A percentile compares a stretch with the other conserved stretches of the same genome.
These are phyloP conservation scores for Rhinella marina DNA, from an alignment of 2,797 vertebrate genomes.

Conservation along the genomic window DNA sequence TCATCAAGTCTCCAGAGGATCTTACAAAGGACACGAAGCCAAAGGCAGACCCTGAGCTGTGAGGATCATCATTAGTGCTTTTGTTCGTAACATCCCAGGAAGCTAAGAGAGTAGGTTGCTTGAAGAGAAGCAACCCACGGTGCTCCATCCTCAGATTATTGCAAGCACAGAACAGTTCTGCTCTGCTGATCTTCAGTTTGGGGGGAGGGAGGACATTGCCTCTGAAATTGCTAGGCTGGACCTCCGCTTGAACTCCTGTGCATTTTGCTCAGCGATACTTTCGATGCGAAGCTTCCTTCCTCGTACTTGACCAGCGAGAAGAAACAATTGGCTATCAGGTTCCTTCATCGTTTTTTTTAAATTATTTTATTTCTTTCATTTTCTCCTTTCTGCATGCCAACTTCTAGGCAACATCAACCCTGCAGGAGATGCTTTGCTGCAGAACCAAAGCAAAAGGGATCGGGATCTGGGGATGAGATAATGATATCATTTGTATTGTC, in stretches of 20 bases:
- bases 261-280: slow-evolving; percentile 41
- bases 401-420: slow-evolving; percentile 39
- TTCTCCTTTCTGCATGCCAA: slow-evolving; percentile 48
- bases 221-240: slow-evolving; percentile 34
- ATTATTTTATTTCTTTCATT: neutral
- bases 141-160: slow-evolving; percentile 48
- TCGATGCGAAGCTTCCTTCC: slow-evolving; percentile 7
- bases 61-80: slow-evolving; percentile 55
- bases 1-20: slow-evolving; percentile 25
- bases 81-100: slow-evolving; percentile 53
- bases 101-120: slow-evolving; percentile 33
- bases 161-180: slow-evolving; percentile 55
- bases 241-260: slow-evolving; percentile 51
- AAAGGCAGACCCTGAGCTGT: slow-evolving; percentile 23
- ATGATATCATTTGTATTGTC: slow-evolving; percentile 57
- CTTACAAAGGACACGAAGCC: slow-evolving; percentile 30
- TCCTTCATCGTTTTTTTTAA: slow-evolving; percentile 1
- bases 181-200: slow-evolving; percentile 53
- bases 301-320: neutral
- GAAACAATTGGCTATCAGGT: neutral
- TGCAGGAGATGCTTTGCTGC: slow-evolving; percentile 52
- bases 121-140: slow-evolving; percentile 15
- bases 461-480: slow-evolving; percentile 55
- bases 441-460: slow-evolving; percentile 50
- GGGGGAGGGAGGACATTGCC: slow-evolving; percentile 43